phyloP scores from a whole-genome alignment of 2,888 invertebrate genomes.

The Nephrocerus scutellatus region DNA sequence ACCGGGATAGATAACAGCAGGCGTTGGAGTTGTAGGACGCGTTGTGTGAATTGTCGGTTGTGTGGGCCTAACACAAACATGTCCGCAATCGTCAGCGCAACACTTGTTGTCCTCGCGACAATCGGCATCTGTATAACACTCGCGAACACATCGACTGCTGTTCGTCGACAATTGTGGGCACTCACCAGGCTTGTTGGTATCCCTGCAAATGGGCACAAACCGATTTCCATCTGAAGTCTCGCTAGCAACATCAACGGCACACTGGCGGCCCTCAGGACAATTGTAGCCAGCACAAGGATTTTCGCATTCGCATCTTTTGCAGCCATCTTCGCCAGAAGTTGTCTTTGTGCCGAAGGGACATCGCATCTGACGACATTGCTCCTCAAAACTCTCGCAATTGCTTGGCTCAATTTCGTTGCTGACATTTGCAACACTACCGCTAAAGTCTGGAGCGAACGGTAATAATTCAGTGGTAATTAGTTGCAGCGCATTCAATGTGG shows the following conservation, averaged over 20 bases:
- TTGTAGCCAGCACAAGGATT: conserved; percentile 62
- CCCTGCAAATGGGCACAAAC: conserved; percentile 42
- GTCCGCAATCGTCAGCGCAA: conserved; percentile 71
- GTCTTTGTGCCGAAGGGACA: conserved; percentile 69
- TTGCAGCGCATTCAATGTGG: too few species aligned
- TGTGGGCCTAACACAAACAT: conserved; percentile 59
- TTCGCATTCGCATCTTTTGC: conserved; percentile 65
- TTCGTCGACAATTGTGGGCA: conserved; percentile 54
- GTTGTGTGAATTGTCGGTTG: conserved; percentile 42
- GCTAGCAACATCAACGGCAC: conserved; percentile 55
- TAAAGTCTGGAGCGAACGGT: too few species aligned
- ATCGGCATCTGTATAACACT: conserved; percentile 75
- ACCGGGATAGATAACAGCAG: conserved; percentile 40
- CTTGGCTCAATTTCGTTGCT: conserved; percentile 39
- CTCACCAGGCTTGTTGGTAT: conserved; percentile 58
- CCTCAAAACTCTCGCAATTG: conserved; percentile 53
- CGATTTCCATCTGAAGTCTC: conserved; percentile 27
- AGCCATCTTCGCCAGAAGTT: conserved; percentile 53
- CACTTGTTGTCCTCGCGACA: conserved; percentile 75
- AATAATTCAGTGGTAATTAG: too few species aligned
- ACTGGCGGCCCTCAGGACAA: conserved; percentile 61
- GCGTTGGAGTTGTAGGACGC: conserved; percentile 45
- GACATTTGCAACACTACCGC: too few species aligned
- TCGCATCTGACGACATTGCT: conserved; percentile 56
- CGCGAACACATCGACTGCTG: conserved; percentile 56